Conservation (phyloP, 2,888 invertebrate species). For the Pelosia muscerda region DNA sequence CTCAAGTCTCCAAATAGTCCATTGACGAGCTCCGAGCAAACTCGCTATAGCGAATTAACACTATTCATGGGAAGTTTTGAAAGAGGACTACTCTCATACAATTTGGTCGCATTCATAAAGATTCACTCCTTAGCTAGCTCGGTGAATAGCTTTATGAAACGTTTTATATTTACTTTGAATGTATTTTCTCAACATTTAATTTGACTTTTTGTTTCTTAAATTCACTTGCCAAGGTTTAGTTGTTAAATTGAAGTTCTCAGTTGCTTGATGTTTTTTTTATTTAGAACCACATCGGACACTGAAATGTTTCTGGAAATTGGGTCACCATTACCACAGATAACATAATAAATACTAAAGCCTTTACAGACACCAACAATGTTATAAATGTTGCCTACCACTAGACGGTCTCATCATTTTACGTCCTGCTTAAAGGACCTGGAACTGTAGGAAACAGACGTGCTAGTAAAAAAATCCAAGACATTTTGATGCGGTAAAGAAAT, state of each 20-base stretch:
- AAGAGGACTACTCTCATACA: constrained; percentile 87
- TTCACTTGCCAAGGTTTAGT: not conserved
- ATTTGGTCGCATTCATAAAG: constrained; percentile 87
- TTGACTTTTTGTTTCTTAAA: constrained; percentile 42
- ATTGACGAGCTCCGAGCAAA: constrained; percentile 84
- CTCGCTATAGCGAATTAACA: constrained; percentile 87
- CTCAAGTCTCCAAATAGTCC: constrained; percentile 84
- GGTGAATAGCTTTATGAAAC: constrained; percentile 83
- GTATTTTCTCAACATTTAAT: constrained; percentile 63
- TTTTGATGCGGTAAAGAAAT: no score
- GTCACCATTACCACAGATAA: no score
- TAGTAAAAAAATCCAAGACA: no score
- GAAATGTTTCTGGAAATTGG: no score
- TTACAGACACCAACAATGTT: no score
- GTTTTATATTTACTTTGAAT: constrained; percentile 74
- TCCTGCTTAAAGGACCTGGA: no score
- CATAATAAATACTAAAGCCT: no score
- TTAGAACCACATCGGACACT: no score
- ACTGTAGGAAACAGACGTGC: no score
- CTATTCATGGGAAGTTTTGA: constrained; percentile 86
- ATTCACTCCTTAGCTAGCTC: constrained; percentile 83
- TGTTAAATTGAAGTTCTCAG: not conserved
- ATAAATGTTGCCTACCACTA: no score
- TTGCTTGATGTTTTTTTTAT: no score
- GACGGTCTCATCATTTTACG: no score